Evolutionary conservation across 2,888 invertebrate species (phyloP), one percentile per base, ranked within the genome.

Genomic region (Andrena dorsata): DNA sequence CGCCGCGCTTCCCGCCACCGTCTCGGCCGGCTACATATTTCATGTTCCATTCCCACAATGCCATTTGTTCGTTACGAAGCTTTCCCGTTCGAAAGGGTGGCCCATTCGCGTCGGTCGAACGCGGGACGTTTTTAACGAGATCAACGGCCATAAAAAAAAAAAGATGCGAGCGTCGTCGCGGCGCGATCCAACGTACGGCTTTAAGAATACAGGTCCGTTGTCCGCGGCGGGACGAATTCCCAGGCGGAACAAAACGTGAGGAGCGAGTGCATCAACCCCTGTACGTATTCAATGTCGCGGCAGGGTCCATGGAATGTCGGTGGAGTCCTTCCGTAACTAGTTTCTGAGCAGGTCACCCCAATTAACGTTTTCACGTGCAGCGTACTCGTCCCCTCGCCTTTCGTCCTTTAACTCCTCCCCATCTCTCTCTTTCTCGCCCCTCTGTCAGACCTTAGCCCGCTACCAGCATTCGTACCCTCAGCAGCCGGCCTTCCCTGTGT

Each of bases 331-430:
- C 87, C 90, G 92, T 93, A 94, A 93, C 93, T 93, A 93, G 93
- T 93, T 93, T 93, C 93, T 89, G 93, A 92, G 93, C 93, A 93
- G 94, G 94, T 93, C 93, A 92, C 92, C 93, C 93, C 93, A 93
- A 93, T 93, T 93, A 94, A 93, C 93, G 94, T 93, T 93, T 92
- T 90, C 91, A 91, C 93, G 92, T 92, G 92, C 89, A 93, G 86
- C 87, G 82, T 86, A 79, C 71, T 85, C 85, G 73, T 86, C 82
- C 86, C 83, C 80, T 76, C 81, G 82, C 61, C 61, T 76, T 76
- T 73, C 77, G 61, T 77, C 63, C 81, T 68, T 72, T 66, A 84
- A 53, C 71, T 76, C 41, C 47, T 61, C 76, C 58, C 77, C 61
- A 26, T 51, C 56, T 70, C 73, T 35, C 51, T 49, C 56, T 61